phyloP scores from a whole-genome alignment of 2,888 invertebrate genomes.

The Dione vanillae region DNA sequence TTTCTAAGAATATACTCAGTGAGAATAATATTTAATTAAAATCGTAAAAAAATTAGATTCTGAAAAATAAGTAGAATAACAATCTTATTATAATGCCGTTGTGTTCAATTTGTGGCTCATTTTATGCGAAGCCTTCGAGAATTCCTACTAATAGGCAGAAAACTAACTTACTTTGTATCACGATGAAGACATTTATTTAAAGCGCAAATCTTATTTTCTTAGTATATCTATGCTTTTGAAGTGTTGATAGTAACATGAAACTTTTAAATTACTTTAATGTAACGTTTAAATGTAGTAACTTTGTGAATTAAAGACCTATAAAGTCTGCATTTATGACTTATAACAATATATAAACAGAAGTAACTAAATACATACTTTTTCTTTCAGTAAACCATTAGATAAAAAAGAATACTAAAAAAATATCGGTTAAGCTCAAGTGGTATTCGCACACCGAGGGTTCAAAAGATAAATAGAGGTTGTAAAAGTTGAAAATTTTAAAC shows the following conservation, averaged over 20 bases:
- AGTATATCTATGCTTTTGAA: background rate
- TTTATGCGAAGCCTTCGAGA: slow-evolving; percentile 18
- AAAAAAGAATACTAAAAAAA: too few relatives aligned
- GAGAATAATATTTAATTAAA: background rate
- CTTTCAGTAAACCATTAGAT: too few relatives aligned
- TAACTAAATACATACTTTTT: too few relatives aligned
- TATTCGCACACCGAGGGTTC: too few relatives aligned
- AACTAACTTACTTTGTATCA: slow-evolving; percentile 23
- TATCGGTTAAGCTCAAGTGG: too few relatives aligned
- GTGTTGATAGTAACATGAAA: background rate
- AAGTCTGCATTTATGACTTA: too few relatives aligned
- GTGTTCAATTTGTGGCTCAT: slow-evolving; percentile 33
- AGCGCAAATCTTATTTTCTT: background rate
- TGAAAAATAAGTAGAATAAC: slow-evolving; percentile 5
- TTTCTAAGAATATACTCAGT: too few relatives aligned
- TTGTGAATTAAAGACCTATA: too few relatives aligned
- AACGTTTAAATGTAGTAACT: background rate
- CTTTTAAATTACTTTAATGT: slow-evolving; percentile 19
- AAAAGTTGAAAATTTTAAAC: too few relatives aligned
- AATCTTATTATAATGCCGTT: slow-evolving; percentile 27
- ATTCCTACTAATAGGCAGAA: slow-evolving; percentile 16
- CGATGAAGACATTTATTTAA: slow-evolving; percentile 19
- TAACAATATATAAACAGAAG: too few relatives aligned
- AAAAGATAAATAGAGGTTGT: too few relatives aligned
- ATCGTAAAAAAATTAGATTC: background rate